Evolutionary conservation across 2,888 invertebrate species (phyloP), one percentile per base, ranked within the genome.

Genomic region (Chaetoderma sp.): DNA sequence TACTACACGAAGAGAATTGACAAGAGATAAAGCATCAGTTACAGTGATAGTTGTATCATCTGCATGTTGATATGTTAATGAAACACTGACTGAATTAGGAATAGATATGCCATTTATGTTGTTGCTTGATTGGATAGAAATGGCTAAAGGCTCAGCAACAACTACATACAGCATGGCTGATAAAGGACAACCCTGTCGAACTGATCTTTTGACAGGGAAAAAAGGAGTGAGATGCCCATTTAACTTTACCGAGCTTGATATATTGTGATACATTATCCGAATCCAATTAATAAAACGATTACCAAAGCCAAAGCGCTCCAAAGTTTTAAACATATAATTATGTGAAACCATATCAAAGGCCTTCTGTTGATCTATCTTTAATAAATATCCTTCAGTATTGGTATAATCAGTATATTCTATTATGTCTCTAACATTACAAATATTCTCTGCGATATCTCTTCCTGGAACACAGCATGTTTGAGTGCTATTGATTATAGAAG

Each of bases 331-430:
- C 21, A 76, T n/a, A 62, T 64, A 75, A 16, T 60, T 52, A 61
- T 70, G 69, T 18, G 64, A 60, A 13, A 74, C 74, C 47, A 73
- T 56, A 55, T 75, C 73, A 36, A 75, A 75, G 1, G 72, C 74
- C 45, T 75, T 77, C 52, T 70, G 71, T 62, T 75, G 75, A 47
- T 77, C 74, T 32, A 73, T 32, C 60, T 44, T 47, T 28, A 74
- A 67, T 54, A 73, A 71, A 45, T 57, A 57, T 32, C 68, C 61
- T 39, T 52, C 18, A n/a, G 67, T 25, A 13, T 74, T 28, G 49
- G 72, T 66, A 36, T 68, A 63, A 18, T 73, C 58, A 23, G 60
- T 54, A 74, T 67, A 74, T 49, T 69, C 65, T 21, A 68, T n/a
- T 25, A 70, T 56, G 62, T 73, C 67, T 18, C 73, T 47, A 1